Percentiles rank a stretch among this genome's conserved stretches.
Evolutionary conservation across 2,888 invertebrate genomes (phyloP).

Genomic region (Mesorhabditis sp.): DNA sequence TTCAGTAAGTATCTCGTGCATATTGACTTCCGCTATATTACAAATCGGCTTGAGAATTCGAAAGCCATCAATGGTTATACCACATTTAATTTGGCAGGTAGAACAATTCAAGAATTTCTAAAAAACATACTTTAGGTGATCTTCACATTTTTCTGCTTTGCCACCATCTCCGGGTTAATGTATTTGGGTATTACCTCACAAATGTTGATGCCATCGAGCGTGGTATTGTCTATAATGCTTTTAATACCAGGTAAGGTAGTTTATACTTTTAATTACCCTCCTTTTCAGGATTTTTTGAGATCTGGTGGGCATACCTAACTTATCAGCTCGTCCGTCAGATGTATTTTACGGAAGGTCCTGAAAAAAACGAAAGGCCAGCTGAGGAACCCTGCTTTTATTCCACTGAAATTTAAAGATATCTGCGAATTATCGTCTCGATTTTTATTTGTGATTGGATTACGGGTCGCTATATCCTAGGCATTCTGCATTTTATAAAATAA

Average conservation of each 20-base stretch:
- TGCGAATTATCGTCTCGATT: no score
- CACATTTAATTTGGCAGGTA: constrained; percentile 34
- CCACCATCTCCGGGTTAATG: constrained; percentile 21
- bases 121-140: background rate
- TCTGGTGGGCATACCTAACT: constrained; percentile 36
- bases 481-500: no score
- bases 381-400: background rate
- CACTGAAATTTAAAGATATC: background rate
- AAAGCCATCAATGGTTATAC: constrained; percentile 20
- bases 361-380: background rate
- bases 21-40: constrained; percentile 24
- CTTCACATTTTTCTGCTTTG: constrained; percentile 11
- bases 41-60: constrained; percentile 25
- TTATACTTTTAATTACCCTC: no score
- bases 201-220: constrained; percentile 33
- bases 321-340: constrained; percentile 26
- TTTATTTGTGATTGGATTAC: no score
- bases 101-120: no score
- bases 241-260: constrained; percentile 22
- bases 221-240: constrained; percentile 33
- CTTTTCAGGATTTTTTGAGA: constrained; percentile 27
- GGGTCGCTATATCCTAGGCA: no score
- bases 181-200: constrained; percentile 22
- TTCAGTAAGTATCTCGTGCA: constrained; percentile 29
- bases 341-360: background rate